Conservation (phyloP, 2,888 invertebrate genomes). For the Orthosia cruda region DNA sequence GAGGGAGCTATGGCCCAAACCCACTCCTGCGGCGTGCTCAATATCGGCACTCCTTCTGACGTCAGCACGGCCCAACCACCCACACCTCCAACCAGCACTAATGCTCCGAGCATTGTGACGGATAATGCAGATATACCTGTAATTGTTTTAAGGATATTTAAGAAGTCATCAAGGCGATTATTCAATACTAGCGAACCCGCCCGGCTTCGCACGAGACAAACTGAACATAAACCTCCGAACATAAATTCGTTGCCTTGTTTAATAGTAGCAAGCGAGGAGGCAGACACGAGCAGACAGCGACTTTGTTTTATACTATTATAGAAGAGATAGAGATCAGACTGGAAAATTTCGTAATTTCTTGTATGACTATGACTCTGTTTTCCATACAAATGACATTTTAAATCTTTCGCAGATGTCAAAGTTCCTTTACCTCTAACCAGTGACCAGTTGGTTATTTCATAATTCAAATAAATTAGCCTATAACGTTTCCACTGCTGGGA, state of each 20-base stretch:
- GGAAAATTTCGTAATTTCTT: neutral
- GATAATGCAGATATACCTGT: slow-evolving; percentile 87
- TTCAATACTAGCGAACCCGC: neutral
- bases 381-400: neutral
- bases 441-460: no score
- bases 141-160: slow-evolving; percentile 11
- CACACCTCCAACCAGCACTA: slow-evolving; percentile 86
- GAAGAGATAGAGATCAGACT: neutral
- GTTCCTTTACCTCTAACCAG: neutral
- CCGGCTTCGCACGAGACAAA: no score
- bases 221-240: no score
- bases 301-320: no score
- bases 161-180: neutral
- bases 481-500: no score
- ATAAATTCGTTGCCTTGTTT: no score
- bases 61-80: slow-evolving; percentile 89
- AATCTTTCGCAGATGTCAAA: no score
- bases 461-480: no score
- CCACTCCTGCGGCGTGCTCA: slow-evolving; percentile 86
- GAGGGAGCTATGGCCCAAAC: slow-evolving; percentile 88
- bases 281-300: no score
- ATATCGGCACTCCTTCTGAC: slow-evolving; percentile 85
- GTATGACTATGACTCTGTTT: no score
- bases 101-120: slow-evolving; percentile 81
- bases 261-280: no score